Conservation (phyloP, 2,888 invertebrate genomes). For the Pterobdella sp. region DNA sequence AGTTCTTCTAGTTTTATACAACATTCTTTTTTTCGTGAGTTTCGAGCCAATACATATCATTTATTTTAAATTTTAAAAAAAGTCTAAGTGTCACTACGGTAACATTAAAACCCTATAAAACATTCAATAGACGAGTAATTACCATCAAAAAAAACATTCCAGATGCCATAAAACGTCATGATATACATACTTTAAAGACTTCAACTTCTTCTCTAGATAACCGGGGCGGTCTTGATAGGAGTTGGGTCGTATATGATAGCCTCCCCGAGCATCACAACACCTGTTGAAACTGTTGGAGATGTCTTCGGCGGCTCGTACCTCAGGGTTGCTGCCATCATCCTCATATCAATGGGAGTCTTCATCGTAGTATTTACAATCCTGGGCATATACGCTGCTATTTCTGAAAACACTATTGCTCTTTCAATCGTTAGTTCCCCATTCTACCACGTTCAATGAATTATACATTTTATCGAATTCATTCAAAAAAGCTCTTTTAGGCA, state of each 20-base stretch:
- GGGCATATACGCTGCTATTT: conserved; percentile 26
- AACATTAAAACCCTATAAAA: too few species aligned
- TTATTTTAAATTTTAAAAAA: too few species aligned
- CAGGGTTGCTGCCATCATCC: conserved; percentile 24
- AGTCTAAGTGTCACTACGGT: too few species aligned
- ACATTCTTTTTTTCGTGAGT: conserved; percentile 30
- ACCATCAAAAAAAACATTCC: too few species aligned
- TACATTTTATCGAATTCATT: too few species aligned
- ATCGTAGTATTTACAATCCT: conserved; percentile 26
- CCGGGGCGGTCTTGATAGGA: conserved; percentile 28
- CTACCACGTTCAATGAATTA: background rate
- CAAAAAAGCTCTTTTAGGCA: too few species aligned
- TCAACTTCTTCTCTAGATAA: background rate
- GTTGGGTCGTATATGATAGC: conserved; percentile 27
- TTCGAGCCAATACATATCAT: too few species aligned
- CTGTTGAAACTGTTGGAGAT: conserved; percentile 1
- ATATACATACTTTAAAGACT: background rate
- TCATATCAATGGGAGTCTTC: conserved; percentile 28
- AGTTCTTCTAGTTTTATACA: conserved; percentile 28
- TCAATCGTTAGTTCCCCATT: conserved; percentile 25
- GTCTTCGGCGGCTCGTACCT: conserved; percentile 17
- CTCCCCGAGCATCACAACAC: conserved; percentile 9
- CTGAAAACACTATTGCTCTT: conserved; percentile 26
- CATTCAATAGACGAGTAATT: too few species aligned
- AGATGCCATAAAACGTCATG: too few species aligned